phyloP scores from a whole-genome alignment of 64 coral and sea anemone genomes.

The Actinia equina region DNA sequence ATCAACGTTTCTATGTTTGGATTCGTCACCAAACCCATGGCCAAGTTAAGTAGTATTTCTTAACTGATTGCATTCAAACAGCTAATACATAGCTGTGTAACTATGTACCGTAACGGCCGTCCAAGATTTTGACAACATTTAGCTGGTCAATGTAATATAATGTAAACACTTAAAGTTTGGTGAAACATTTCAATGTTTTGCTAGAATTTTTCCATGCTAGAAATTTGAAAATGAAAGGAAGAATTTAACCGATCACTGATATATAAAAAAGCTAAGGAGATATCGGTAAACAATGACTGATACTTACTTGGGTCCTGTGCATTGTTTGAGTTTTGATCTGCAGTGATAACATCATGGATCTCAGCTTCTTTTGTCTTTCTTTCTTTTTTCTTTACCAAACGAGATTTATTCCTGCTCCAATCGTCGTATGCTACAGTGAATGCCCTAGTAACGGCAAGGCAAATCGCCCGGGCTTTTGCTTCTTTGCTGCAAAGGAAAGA shows the following conservation, averaged over 20 bases:
- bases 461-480: constrained; percentile 44
- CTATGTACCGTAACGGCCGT: background rate
- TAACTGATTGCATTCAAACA: too few species aligned
- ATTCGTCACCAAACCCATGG: background rate
- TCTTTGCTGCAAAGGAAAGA: constrained; percentile 61
- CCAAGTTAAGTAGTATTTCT: too few species aligned
- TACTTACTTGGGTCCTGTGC: background rate
- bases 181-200: too few species aligned
- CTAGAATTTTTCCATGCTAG: too few species aligned
- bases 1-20: background rate
- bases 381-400: constrained; percentile 35
- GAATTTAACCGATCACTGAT: too few species aligned
- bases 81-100: background rate
- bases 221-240: too few species aligned
- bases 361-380: constrained; percentile 2
- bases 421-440: constrained; percentile 59
- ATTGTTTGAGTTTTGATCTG: background rate
- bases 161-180: too few species aligned
- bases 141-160: too few species aligned
- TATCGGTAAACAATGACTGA: background rate
- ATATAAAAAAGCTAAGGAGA: too few species aligned
- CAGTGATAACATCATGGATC: background rate
- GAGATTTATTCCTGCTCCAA: constrained; percentile 57
- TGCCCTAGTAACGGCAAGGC: constrained; percentile 62
- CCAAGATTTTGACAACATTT: background rate